A percentile compares a stretch with the other conserved stretches of the same genome.
Evolutionary conservation across 2,888 invertebrate genomes (phyloP).

Genomic region (Agrotis ipsilon): DNA sequence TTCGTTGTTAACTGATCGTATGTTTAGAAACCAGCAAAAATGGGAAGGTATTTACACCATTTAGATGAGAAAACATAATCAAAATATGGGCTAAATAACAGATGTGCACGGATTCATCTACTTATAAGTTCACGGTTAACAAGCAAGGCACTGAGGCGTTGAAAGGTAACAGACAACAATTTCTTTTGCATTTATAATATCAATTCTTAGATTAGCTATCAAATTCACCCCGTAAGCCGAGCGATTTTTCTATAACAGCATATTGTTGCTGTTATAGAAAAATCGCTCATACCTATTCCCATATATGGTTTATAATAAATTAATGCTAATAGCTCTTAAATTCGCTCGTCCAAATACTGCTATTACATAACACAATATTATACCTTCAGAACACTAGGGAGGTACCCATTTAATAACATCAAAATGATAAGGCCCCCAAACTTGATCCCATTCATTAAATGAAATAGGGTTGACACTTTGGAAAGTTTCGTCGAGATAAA

Average conservation of each 20-base stretch:
- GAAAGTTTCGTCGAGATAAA: constrained; percentile 70
- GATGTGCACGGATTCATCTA: too few species aligned
- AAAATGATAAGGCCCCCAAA: constrained; percentile 58
- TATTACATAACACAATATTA: constrained; percentile 39
- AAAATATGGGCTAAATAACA: too few species aligned
- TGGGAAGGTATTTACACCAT: background rate
- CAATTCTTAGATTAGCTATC: background rate
- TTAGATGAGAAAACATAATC: background rate
- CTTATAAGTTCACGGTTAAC: too few species aligned
- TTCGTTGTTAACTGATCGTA: constrained; percentile 35
- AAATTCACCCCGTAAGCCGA: background rate
- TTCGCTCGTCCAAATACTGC: constrained; percentile 37
- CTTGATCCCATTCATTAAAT: constrained; percentile 72
- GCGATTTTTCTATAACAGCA: too few species aligned
- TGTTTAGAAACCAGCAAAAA: background rate
- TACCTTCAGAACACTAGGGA: background rate
- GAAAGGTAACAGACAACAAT: too few species aligned
- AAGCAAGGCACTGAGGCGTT: too few species aligned
- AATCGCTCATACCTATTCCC: background rate
- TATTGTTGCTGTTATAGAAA: too few species aligned
- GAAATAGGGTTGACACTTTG: constrained; percentile 80
- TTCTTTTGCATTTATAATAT: too few species aligned
- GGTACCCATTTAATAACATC: constrained; percentile 55
- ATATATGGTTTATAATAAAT: constrained; percentile 12
- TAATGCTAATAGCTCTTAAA: constrained; percentile 12